Conservation (phyloP, 2,113 vertebrate species). For the Microcebus jonahi region DNA sequence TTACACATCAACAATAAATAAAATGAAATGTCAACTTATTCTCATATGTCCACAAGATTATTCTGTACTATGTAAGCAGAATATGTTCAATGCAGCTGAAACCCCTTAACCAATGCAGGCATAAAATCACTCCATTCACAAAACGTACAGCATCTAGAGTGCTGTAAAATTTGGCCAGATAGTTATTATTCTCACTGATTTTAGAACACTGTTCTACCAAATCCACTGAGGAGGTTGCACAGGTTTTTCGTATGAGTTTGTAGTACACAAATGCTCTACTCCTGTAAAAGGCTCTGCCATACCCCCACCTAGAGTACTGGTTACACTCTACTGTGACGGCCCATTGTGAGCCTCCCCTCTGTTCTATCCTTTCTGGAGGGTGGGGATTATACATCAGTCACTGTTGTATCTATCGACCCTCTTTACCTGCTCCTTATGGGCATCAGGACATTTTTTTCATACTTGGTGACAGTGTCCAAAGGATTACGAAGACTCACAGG, state of each 20-base stretch:
- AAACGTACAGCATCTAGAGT: not conserved
- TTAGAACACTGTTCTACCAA: not conserved
- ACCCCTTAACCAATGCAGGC: not conserved
- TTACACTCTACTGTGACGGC: fast-evolving
- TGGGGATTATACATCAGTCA: not conserved
- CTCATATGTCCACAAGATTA: not conserved
- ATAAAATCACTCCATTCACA: constrained; percentile 7
- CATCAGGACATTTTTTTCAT: not conserved
- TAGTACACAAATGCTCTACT: not conserved
- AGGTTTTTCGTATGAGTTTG: not conserved
- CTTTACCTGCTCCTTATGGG: too few species aligned
- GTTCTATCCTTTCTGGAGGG: not conserved
- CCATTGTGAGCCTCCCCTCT: not conserved
- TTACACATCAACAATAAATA: constrained; percentile 38
- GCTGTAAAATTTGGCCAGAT: not conserved
- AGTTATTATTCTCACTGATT: not conserved
- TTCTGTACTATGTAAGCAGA: not conserved
- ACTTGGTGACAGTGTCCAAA: not conserved
- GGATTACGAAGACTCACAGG: not conserved
- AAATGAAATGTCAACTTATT: constrained; percentile 55
- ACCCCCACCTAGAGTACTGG: fast-evolving
- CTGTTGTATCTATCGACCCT: fast-evolving
- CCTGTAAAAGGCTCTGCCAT: not conserved
- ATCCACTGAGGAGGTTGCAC: not conserved
- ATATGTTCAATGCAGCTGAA: constrained; percentile 11